Evolutionary conservation across 2,888 invertebrate species (phyloP), one percentile per base, ranked within the genome.

Genomic region (Agrypnus murinus): DNA sequence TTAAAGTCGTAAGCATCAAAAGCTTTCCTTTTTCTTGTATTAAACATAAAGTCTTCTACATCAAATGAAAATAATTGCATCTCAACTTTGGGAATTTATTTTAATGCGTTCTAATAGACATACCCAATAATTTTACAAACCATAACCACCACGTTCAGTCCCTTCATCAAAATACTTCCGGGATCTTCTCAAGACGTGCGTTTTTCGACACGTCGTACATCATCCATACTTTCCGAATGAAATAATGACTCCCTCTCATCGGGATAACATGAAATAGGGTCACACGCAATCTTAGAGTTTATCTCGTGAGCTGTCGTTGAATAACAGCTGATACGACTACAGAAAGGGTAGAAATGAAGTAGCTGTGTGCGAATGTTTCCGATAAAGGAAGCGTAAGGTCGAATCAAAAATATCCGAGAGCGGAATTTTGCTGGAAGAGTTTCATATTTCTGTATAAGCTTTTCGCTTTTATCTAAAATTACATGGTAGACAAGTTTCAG

Each of bases 271-370:
- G 55, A 55, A 55, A 55, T 55, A 55, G 65, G 65, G 53, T 57
- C 40, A 57, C 55, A 65, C 65, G 55, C 53, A 65, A 65, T 65
- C 65, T 65, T 25, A 43, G 38, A 63, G 45, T 65, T 60, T 65
- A 65, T 65, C 65, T 65, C 65, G 45, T 55, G 34, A 55, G 45
- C 57, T 55, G 55, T 31, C 55, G 55, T 55, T 55, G 55, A 55
- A 55, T 55, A 55, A 55, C 55, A 55, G 40, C 38, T 15, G 40
- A 65, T 40, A 55, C 40, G 43, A 32, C 15, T 34, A 53, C 17
- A 65, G 53, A 65, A 55, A 43, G 40, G 14, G 55, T 65, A 65
- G 55, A 55, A 65, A 65, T 65, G 65, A 65, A 65, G 55, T 65
- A 55, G 55, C 43, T 65, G 55, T 15, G 50, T 57, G 65, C 53